Percentiles rank a stretch among this genome's conserved stretches.
phyloP scores from a whole-genome alignment of 1,140 invertebrate species.

The Sipha flava region DNA sequence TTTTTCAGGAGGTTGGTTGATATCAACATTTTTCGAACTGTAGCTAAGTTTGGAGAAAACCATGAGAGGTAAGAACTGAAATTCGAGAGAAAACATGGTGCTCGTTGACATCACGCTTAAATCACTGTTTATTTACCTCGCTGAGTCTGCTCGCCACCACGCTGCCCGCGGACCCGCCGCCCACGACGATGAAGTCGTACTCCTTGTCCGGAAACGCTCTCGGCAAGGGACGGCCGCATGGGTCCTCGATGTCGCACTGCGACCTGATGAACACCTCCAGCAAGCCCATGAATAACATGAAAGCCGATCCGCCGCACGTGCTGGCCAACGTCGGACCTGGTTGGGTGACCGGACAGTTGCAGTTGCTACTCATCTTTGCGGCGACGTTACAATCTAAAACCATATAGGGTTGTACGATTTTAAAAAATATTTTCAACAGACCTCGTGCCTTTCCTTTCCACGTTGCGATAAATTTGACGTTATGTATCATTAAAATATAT shows the following conservation, averaged over 20 bases:
- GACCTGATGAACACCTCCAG: constrained; percentile 72
- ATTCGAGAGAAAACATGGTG: too few species aligned
- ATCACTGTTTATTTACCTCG: constrained; percentile 42
- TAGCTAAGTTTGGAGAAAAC: too few species aligned
- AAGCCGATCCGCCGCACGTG: constrained; percentile 68
- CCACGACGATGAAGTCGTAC: constrained; percentile 80
- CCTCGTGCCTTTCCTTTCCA: too few species aligned
- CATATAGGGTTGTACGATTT: too few species aligned
- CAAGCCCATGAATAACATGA: constrained; percentile 79
- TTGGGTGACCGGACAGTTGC: constrained; percentile 64
- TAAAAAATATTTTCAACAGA: too few species aligned
- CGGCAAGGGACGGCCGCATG: constrained; percentile 60
- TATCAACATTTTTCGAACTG: too few species aligned
- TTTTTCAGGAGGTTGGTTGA: too few species aligned
- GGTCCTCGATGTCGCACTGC: constrained; percentile 75
- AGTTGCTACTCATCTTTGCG: constrained; percentile 40
- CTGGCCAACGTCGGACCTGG: constrained; percentile 69
- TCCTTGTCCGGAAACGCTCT: constrained; percentile 53
- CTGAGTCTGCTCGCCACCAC: constrained; percentile 63
- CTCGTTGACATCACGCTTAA: too few species aligned
- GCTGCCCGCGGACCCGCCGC: constrained; percentile 72
- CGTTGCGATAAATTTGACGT: too few species aligned
- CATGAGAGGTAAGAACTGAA: too few species aligned
- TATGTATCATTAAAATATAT: too few species aligned
- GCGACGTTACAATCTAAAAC: too few species aligned